Base-by-base conservation (phyloP, 2,113 vertebrate genomes). In the Turdus rufiventris region DNA sequence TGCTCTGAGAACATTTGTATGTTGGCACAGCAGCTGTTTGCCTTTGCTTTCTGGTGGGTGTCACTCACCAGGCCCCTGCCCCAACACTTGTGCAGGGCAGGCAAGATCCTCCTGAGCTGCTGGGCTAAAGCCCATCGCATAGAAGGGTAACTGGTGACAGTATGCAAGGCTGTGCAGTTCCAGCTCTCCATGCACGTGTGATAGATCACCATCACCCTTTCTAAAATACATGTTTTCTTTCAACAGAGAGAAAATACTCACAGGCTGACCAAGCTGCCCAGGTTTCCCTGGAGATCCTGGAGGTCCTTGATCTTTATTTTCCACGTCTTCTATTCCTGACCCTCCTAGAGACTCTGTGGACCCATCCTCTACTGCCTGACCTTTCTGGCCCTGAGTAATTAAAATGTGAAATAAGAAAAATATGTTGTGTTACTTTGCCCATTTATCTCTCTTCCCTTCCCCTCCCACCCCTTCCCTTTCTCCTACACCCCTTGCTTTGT, bases 181-280 rank as follows among this genome's bases (percentile, higher is more conserved):
- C 38, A 85, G 51, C 9, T 67, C 23, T 56, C 66, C 25, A 36
- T 14, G 8, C 19, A 29, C 1, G 3, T 38, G 26, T 21, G 42
- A 51, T 34, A 26, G 33, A 26, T n/a, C 13, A 38, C 43, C 40
- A 36, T 24, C 10, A 42, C 25, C 13, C n/a, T 51, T 75, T 60
- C 66, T 56, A 43, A 88, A 79, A 58, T 2, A 42, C 9, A 3
- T 8, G 4, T 8, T 18, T 66, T 36, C 48, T 58, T 88, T 61
- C 43, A 33, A 47, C 1, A 47, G 38, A n/a, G 13, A 43, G 28
- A 83, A 79, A 92, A 67, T 85, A 97, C 98, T 98, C 93, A 99
- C 98, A 47, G 96, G 91, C 36, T 97, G 87, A 42, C 97, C 98
- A 43, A 97, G 96, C 66, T 96, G 97, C 15, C 98, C 98, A 42